phyloP scores from a whole-genome alignment of 2,797 vertebrate genomes.

The Tragelaphus eurycerus region DNA sequence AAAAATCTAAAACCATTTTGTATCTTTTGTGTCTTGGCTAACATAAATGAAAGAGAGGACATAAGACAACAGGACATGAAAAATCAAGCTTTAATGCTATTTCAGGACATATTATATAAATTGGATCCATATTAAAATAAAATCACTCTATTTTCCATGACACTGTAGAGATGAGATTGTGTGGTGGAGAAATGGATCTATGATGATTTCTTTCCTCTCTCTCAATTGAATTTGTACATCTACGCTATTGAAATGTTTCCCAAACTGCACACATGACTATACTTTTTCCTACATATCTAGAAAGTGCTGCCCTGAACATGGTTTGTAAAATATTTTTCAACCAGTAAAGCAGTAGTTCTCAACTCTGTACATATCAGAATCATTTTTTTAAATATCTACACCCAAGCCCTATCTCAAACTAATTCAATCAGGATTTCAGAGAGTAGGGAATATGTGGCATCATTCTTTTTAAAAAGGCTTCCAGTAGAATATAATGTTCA shows the following conservation, averaged over 20 bases:
- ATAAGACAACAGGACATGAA: not conserved
- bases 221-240: not conserved
- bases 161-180: not conserved
- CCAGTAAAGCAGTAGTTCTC: not conserved
- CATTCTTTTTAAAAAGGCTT: not conserved
- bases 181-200: not conserved
- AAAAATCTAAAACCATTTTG: not conserved
- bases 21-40: not conserved
- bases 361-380: not conserved
- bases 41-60: constrained; percentile 1
- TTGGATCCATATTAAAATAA: not conserved
- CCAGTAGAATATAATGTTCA: not conserved
- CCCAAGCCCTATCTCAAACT: not conserved
- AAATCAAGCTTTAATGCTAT: not conserved
- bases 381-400: not conserved
- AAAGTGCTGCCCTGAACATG: not conserved
- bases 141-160: not conserved
- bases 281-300: not conserved
- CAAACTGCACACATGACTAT: not conserved
- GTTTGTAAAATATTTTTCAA: not conserved
- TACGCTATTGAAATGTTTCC: not conserved
- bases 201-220: not conserved
- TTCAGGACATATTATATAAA: constrained; percentile 16
- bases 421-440: not conserved
- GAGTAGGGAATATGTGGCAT: not conserved